Evolutionary conservation across 2,797 vertebrate genomes (phyloP).

Genomic region (Furcifer pardalis): DNA sequence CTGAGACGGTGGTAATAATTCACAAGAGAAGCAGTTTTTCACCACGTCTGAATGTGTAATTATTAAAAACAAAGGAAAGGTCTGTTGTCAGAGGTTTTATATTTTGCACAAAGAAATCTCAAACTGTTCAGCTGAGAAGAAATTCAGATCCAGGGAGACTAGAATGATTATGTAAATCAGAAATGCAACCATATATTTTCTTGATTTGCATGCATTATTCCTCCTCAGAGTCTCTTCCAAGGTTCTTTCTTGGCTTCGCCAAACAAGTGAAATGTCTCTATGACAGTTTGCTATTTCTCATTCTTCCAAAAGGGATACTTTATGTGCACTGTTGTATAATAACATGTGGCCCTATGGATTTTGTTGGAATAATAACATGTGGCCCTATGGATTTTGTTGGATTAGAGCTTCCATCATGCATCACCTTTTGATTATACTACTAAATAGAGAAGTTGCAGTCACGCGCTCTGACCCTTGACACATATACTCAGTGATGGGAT

Average conservation of each 20-base stretch:
- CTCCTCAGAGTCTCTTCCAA: not conserved
- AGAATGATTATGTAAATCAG: not conserved
- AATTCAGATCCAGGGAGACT: not conserved
- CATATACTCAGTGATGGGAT: no score
- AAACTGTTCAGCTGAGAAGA: not conserved
- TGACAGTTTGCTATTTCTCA: not conserved
- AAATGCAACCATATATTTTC: not conserved
- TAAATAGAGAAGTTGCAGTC: no score
- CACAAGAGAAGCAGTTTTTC: constrained; percentile 26
- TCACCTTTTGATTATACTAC: no score
- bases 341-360: no score
- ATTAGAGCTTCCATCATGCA: no score
- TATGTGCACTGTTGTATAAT: not conserved
- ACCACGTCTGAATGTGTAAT: not conserved
- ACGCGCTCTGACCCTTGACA: no score
- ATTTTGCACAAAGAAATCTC: constrained; percentile 6
- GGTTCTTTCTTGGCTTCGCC: not conserved
- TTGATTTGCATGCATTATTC: not conserved
- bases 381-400: no score
- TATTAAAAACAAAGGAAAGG: constrained; percentile 31
- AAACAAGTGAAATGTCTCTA: not conserved
- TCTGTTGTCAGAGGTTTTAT: not conserved
- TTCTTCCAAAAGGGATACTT: not conserved
- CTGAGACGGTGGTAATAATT: constrained; percentile 29
- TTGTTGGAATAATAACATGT: no score